Conservation (phyloP, 2,113 vertebrate genomes). For the Pygoscelis adeliae region DNA sequence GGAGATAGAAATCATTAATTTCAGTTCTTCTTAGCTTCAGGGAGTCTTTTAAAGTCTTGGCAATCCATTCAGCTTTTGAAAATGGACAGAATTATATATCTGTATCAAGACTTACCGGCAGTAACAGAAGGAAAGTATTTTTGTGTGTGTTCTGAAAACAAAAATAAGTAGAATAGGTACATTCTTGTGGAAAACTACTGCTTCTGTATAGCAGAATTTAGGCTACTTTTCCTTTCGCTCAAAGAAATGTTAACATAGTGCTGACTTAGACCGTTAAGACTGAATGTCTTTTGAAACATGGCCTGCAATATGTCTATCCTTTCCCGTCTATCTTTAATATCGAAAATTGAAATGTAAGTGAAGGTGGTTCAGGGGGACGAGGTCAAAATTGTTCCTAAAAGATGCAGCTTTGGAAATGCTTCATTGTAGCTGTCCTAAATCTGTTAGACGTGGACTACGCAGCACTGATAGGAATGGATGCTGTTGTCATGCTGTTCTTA, state of each 20-base stretch:
- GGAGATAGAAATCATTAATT: constrained; percentile 54
- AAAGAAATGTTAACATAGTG: accelerated
- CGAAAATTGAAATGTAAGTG: not conserved
- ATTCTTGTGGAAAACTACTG: not conserved
- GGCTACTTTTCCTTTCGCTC: not conserved
- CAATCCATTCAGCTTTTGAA: constrained; percentile 54
- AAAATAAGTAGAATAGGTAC: accelerated
- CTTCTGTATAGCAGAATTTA: not conserved
- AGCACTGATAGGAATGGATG: not conserved
- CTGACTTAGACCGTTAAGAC: accelerated
- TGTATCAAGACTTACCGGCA: not conserved
- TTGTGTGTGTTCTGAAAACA: not conserved
- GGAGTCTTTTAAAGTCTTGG: not conserved
- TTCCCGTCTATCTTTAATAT: not conserved
- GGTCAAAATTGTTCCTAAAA: not conserved
- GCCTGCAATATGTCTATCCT: not conserved
- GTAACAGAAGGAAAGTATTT: not conserved
- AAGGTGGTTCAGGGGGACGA: accelerated
- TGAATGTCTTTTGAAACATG: not conserved
- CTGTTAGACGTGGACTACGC: too few relatives aligned
- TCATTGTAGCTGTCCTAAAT: accelerated
- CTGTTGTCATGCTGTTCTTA: not conserved
- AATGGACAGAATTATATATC: not conserved
- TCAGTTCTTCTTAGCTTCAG: constrained; percentile 11
- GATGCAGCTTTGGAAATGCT: not conserved